Conservation (phyloP, 1,140 invertebrate species). For the Reticulitermes speratus region DNA sequence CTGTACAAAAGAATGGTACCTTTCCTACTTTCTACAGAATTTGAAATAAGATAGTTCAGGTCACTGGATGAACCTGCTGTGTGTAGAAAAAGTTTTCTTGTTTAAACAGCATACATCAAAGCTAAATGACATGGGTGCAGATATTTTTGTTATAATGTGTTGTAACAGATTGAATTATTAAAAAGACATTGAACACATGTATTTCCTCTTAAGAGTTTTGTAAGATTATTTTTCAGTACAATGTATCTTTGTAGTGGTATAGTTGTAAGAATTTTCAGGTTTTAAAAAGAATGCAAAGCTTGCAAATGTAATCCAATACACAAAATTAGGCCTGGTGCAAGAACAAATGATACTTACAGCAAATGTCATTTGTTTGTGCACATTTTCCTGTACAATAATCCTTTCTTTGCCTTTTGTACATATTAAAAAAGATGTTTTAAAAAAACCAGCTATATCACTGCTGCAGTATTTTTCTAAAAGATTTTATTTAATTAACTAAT, state of each 20-base stretch:
- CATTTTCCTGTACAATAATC: background rate
- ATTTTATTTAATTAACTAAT: conserved; percentile 26
- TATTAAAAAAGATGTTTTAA: conserved; percentile 3
- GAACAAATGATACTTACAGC: background rate
- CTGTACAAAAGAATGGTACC: too few relatives aligned
- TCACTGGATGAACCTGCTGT: too few relatives aligned
- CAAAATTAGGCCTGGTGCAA: background rate
- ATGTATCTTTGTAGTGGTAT: background rate
- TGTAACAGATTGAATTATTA: too few relatives aligned
- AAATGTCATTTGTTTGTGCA: background rate
- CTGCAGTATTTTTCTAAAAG: conserved; percentile 29
- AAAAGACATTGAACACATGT: background rate
- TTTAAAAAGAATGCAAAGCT: background rate
- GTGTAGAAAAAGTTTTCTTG: too few relatives aligned
- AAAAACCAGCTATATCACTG: conserved; percentile 33
- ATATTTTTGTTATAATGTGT: too few relatives aligned
- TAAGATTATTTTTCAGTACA: background rate
- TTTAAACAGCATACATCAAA: too few relatives aligned
- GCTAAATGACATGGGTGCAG: too few relatives aligned
- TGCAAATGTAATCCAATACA: background rate
- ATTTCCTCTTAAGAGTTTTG: background rate
- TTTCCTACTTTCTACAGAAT: too few relatives aligned
- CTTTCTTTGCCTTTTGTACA: background rate
- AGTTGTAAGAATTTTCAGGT: background rate
- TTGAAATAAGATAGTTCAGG: too few relatives aligned